Evolutionary conservation across 2,113 vertebrate genomes (phyloP).

Genomic region (Craseonycteris thonglongyai): DNA sequence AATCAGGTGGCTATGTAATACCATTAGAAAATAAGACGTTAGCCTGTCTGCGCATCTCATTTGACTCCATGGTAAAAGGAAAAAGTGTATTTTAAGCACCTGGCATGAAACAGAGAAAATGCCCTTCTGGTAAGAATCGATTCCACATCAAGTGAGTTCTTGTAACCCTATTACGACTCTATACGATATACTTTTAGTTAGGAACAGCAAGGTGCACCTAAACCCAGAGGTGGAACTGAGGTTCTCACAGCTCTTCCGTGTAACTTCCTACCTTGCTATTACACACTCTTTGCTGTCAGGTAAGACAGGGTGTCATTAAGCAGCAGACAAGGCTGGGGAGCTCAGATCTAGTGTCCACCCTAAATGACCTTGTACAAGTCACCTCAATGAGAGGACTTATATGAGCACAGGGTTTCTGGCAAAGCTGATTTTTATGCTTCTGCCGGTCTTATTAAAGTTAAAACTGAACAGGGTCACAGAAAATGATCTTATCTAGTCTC

Average conservation of each 20-base stretch:
- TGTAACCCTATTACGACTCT: background rate
- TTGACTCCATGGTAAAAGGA: background rate
- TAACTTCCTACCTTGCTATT: background rate
- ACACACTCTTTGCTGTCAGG: background rate
- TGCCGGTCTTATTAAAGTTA: background rate
- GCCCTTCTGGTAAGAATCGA: background rate
- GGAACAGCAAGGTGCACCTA: background rate
- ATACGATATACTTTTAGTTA: background rate
- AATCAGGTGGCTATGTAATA: background rate
- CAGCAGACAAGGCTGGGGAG: background rate
- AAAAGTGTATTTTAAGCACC: background rate
- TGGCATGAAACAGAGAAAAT: background rate
- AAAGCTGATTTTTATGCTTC: background rate
- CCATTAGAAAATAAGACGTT: background rate
- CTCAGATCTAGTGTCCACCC: background rate
- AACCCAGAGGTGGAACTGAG: rapidly evolving
- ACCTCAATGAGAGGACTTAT: background rate
- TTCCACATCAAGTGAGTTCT: background rate
- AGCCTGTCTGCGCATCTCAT: background rate
- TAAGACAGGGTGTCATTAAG: background rate
- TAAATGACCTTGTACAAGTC: background rate
- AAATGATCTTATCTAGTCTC: background rate
- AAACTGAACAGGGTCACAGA: background rate
- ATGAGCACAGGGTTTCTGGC: background rate
- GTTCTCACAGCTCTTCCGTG: rapidly evolving